phyloP scores from a whole-genome alignment of 2,797 vertebrate genomes.

The Esox masquinongy region DNA sequence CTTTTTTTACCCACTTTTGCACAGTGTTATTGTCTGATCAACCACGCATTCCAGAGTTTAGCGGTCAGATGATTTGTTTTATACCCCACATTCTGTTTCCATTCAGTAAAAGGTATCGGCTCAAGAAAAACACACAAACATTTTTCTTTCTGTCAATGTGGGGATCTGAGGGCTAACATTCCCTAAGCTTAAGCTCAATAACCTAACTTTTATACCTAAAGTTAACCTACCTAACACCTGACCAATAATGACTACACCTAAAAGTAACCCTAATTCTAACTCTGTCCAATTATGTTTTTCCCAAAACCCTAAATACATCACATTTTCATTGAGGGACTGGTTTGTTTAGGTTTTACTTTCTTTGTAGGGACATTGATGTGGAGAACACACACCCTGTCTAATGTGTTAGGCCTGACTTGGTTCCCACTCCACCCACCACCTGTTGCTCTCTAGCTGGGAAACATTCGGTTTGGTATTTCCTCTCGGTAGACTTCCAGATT shows the following conservation, averaged over 20 bases:
- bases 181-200: too few species aligned
- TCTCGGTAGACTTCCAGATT: constrained; percentile 10
- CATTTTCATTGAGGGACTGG: too few species aligned
- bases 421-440: constrained; percentile 21
- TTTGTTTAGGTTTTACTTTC: too few species aligned
- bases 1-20: background rate
- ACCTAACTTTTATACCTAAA: too few species aligned
- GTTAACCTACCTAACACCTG: too few species aligned
- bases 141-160: background rate
- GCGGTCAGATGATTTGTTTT: background rate
- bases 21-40: background rate
- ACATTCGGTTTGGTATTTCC: constrained; percentile 35
- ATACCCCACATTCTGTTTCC: background rate
- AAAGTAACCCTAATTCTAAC: too few species aligned
- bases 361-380: too few species aligned
- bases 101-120: background rate
- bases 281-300: too few species aligned
- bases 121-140: background rate
- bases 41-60: background rate
- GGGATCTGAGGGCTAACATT: too few species aligned
- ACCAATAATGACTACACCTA: too few species aligned
- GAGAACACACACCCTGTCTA: background rate
- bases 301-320: too few species aligned
- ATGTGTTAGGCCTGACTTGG: constrained; percentile 4
- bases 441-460: constrained; percentile 32